phyloP scores from a whole-genome alignment of 2,113 vertebrate genomes.

The Murina feae region DNA sequence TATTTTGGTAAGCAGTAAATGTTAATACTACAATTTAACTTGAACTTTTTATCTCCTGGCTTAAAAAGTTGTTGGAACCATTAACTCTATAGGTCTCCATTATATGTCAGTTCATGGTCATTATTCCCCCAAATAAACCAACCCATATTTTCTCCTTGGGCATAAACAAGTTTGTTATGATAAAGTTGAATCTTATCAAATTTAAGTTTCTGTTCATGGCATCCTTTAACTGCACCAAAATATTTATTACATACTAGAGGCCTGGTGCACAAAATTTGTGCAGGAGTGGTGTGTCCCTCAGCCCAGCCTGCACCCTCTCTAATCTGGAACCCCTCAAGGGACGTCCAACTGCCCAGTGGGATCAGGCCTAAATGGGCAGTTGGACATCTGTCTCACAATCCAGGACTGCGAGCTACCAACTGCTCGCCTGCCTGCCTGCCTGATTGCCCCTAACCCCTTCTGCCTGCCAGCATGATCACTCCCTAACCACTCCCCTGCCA shows the following conservation, averaged over 20 bases:
- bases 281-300: too few species aligned
- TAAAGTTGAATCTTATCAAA: background rate
- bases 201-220: background rate
- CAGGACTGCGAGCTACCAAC: too few species aligned
- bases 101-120: background rate
- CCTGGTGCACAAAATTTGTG: too few species aligned
- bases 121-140: background rate
- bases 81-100: background rate
- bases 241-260: background rate
- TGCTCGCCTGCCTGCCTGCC: too few species aligned
- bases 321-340: too few species aligned
- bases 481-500: too few species aligned
- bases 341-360: too few species aligned
- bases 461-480: too few species aligned
- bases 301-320: too few species aligned
- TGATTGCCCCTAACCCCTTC: too few species aligned
- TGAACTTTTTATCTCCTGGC: background rate
- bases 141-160: background rate
- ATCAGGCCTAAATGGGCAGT: too few species aligned
- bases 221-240: background rate
- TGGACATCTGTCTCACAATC: too few species aligned
- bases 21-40: background rate
- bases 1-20: background rate
- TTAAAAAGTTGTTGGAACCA: background rate
- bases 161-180: background rate